Base-by-base conservation (phyloP, 2,888 invertebrate species). In the Scaptomyza polygonia region DNA sequence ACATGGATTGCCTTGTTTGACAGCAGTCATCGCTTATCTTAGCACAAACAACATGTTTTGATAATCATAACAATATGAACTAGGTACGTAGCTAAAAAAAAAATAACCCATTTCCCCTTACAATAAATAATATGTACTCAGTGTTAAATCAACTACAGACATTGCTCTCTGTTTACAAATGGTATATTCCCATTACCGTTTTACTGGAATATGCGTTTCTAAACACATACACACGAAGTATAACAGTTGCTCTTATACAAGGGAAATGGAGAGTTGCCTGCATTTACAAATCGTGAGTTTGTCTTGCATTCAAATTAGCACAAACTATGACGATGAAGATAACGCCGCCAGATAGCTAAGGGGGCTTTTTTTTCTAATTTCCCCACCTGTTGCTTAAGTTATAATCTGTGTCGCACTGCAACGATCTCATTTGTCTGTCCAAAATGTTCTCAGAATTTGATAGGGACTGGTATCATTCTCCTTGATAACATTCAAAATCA, bases 1-100 rank as follows among this genome's bases (percentile, higher is more conserved):
- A 70, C 86, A 79, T 66, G 86, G 72, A 83, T 86, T 80, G 80
- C 61, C 66, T 62, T 76, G 80, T 86, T 63, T 59, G 70, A 62
- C 79, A 64, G 55, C 58, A 47, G 34, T 43, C 27, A 51, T 40
- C 32, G 57, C 61, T 62, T 67, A 67, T 72, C 72, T 34, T 29
- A 14, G 5, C 16, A 14, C 34, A 42, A 43, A 54, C 14, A 66
- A 72, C 49, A 42, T 51, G 57, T 54, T 68, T n/a, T 42, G 58
- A 71, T 69, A 55, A 36, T 42, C 51, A 61, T 62, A 53, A 39
- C 30, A 43, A 62, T 74, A 27, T 3, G 12, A 39, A 27, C 14
- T 9, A 16, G n/a, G 5, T 34, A 34, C 12, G 3, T 25, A n/a
- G 18, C 21, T 21, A 21, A 47, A 45, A 34, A 16, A 51, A 58